Base-by-base conservation (phyloP, 2,797 vertebrate species). In the Typhlichthys eigenmanni region DNA sequence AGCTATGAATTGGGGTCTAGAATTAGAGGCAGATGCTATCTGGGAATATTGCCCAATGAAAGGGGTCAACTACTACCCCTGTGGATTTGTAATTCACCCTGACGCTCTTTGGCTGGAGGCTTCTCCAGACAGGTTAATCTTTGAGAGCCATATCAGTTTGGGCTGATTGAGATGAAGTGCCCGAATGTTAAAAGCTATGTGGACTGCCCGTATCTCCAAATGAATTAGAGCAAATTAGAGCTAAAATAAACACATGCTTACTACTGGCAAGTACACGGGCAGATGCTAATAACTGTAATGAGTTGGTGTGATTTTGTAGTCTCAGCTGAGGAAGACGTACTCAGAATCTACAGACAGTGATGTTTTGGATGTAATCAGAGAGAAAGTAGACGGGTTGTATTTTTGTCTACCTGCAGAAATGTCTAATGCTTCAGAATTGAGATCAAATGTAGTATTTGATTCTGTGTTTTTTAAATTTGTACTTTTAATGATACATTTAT, bases 261-360 rank as follows among this genome's bases (percentile, higher is more conserved):
- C 16, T 68, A 68, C 61, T 71, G 55, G 48, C 68, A 76, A 51
- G 60, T 71, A 4, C 60, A 68, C 53, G 67, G 72, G 9, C 67
- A 70, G 46, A 24, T 68, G 32, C 53, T 68, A 10, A 17, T 72
- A 46, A 66, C 65, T 1, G 69, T 53, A 13, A 59, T 68, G 29
- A 48, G 50, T 8, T 68, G 57, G 38, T 67, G 45, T 9, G 51
- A 64, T 61, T 69, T 58, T 64, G 29, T 73, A 3, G n/a, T 66
- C 11, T 72, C 62, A 46, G 45, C 45, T 13, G 38, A 63, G 13
- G n/a, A 47, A 29, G 52, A 48, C 10, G 4, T 56, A 1, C 45
- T 56, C 13, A 45, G 50, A 45, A 54, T 62, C 0, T 47, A 29
- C 17, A 64, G 34, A 14, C 12, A 13, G 19, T 47, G 19, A 48